These are phyloP conservation scores for Noctua janthina DNA, from an alignment of 2,888 invertebrate genomes.

Conservation along the genomic window DNA sequence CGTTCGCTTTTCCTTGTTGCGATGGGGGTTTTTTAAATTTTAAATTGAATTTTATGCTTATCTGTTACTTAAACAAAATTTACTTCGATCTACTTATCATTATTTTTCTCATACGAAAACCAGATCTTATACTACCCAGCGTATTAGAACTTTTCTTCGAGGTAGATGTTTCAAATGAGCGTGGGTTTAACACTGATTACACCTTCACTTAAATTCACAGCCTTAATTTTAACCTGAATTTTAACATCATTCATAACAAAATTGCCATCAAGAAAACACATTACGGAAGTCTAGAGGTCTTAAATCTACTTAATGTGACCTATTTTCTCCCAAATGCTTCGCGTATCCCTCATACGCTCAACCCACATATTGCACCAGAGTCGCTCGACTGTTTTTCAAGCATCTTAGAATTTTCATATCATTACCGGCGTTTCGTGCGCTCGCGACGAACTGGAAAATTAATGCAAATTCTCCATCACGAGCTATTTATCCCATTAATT, in stretches of 20 bases:
- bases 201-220: neutral
- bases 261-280: constrained; percentile 36
- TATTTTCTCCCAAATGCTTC: constrained; percentile 43
- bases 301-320: constrained; percentile 60
- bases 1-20: too few relatives aligned
- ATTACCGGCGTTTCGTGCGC: constrained; percentile 50
- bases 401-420: constrained; percentile 69
- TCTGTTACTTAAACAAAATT: constrained; percentile 2
- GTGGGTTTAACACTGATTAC: neutral
- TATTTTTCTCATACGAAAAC: neutral
- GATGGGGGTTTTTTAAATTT: too few relatives aligned
- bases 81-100: neutral
- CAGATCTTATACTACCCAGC: neutral
- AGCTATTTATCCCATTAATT: constrained; percentile 77
- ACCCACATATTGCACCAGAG: constrained; percentile 36
- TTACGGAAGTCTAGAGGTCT: constrained; percentile 41
- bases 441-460: constrained; percentile 70
- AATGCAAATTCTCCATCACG: constrained; percentile 74
- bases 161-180: neutral
- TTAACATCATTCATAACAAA: constrained; percentile 35
- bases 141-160: neutral
- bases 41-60: neutral
- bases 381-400: constrained; percentile 43
- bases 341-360: constrained; percentile 20
- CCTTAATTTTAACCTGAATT: constrained; percentile 17